These are phyloP conservation scores for Chloromyia formosa DNA, from an alignment of 2,888 invertebrate species.

Conservation along the genomic window DNA sequence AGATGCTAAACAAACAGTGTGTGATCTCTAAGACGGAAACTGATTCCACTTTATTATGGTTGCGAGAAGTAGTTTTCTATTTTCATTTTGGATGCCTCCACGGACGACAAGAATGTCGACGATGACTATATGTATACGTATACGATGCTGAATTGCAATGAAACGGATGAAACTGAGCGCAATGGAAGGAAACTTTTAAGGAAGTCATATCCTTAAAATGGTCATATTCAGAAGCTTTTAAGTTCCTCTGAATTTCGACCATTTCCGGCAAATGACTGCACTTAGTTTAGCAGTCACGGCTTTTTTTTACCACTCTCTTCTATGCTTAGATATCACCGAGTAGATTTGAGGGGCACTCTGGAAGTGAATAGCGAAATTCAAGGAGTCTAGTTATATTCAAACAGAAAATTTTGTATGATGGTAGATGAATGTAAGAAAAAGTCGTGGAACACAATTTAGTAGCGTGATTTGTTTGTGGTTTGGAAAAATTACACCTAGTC, in stretches of 20 bases:
- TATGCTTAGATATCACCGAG: too few relatives aligned
- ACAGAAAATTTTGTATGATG: too few relatives aligned
- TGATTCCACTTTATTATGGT: conserved; percentile 42
- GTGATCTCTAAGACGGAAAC: conserved; percentile 37
- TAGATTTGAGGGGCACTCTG: too few relatives aligned
- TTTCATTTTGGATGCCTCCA: conserved; percentile 1
- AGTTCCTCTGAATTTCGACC: conserved; percentile 29
- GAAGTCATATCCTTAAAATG: conserved; percentile 42
- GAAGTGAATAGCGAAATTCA: too few relatives aligned
- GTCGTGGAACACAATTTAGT: too few relatives aligned
- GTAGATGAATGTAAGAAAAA: too few relatives aligned
- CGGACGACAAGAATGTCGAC: too few relatives aligned
- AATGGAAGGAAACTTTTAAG: conserved; percentile 40
- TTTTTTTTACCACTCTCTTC: too few relatives aligned
- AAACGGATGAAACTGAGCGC: conserved; percentile 4
- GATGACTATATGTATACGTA: background rate
- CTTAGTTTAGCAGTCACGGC: conserved; percentile 1
- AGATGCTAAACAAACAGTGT: conserved; percentile 5
- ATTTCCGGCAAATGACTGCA: conserved; percentile 42
- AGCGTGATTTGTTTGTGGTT: too few relatives aligned
- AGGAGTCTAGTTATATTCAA: too few relatives aligned
- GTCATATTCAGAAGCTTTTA: conserved; percentile 42
- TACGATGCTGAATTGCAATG: conserved; percentile 4
- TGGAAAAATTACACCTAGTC: too few relatives aligned
- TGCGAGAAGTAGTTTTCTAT: conserved; percentile 19